Evolutionary conservation across 2,113 vertebrate genomes (phyloP), one percentile per base, ranked within the genome.

Genomic region (Nycticebus coucang): DNA sequence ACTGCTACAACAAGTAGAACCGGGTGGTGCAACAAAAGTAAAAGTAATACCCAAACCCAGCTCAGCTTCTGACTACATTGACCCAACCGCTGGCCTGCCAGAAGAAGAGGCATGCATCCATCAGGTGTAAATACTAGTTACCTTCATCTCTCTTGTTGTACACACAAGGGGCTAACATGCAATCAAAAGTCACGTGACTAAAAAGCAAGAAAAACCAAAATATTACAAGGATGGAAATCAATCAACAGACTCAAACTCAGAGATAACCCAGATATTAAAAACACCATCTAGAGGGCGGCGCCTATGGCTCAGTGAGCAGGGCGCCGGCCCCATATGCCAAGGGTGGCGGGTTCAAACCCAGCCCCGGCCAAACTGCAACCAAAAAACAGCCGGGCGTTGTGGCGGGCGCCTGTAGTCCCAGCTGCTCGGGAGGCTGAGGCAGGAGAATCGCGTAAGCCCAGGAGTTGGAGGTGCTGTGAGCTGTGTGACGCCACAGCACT

Each of bases 191-290:
- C 79, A 55, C 5, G 74, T 60, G 33, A 83, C 11, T 64, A 94
- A 72, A 84, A 84, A 74, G 55, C 45, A 85, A 92, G 22, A 64
- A 64, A 64, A 90, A 91, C 69, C 6, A 94, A 87, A 28, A n/a
- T 35, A 57, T 50, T 78, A 11, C 69, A 19, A 91, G 24, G 33
- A 93, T 26, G 80, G 10, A 57, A 69, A 80, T 35, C 30, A 68
- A 69, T 57, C 10, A 74, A 57, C 3, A 55, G 12, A 85, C 85
- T 50, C 50, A 91, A 71, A 69, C 3, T 89, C 30, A 41, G 41
- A 96, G 37, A 81, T 59, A 10, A 59, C 12, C 10, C 19, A 81
- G 35, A 77, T 86, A 37, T 64, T 89, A 18, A 14, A 59, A 57
- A 1, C 18, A 86, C 64, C 30, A 91, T 35, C 35, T 37, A 35